These are phyloP conservation scores for Tanytarsus gracilentus DNA, from an alignment of 2,888 invertebrate species.

Conservation along the genomic window DNA sequence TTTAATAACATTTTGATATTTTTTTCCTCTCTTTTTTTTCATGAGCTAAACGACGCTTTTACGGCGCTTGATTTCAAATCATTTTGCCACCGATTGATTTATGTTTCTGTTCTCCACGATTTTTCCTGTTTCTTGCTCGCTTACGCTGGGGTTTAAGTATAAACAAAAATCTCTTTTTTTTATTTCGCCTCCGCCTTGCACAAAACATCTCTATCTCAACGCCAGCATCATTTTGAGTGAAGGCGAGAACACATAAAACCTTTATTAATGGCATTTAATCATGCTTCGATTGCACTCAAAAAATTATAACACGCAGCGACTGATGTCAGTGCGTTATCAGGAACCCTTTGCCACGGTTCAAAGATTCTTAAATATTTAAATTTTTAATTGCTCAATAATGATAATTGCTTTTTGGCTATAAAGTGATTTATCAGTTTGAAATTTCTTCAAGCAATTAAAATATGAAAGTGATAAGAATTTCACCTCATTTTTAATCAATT, in stretches of 20 bases:
- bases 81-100: conserved; percentile 15
- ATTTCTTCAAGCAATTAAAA: conserved; percentile 8
- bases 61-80: conserved; percentile 15
- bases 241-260: not conserved
- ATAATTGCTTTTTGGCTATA: conserved; percentile 18
- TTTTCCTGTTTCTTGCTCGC: not conserved
- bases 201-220: conserved; percentile 2
- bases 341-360: too few relatives aligned
- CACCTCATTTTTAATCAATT: not conserved
- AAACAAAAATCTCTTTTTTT: not conserved
- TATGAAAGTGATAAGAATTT: conserved; percentile 16
- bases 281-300: too few relatives aligned
- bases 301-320: too few relatives aligned
- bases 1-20: conserved; percentile 22
- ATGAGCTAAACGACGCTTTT: conserved; percentile 14
- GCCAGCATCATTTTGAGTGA: not conserved
- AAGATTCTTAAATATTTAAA: not conserved
- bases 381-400: conserved; percentile 19
- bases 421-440: conserved; percentile 2
- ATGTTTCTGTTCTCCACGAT: conserved; percentile 2
- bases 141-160: not conserved
- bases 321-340: too few relatives aligned
- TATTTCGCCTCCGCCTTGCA: too few relatives aligned
- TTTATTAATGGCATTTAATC: too few relatives aligned
- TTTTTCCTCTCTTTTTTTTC: not conserved